Evolutionary conservation across 23 tunicate genomes (phyloP).

Genomic region (Ciona savignyi): DNA sequence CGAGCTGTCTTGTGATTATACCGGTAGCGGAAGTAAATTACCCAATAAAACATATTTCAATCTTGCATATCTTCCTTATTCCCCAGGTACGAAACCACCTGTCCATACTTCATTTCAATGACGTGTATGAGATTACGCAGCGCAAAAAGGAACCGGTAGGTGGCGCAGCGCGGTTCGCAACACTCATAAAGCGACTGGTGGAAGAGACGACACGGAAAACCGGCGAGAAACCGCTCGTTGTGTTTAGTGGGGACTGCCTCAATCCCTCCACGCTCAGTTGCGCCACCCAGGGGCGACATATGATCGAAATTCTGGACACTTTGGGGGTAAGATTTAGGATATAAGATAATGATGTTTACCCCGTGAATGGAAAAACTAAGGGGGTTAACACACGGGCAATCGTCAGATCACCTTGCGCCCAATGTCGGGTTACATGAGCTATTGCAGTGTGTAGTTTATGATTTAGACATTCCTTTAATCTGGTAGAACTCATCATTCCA

Average conservation of each 20-base stretch:
- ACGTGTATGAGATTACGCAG: slow-evolving; percentile 82
- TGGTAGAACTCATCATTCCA: too few species aligned
- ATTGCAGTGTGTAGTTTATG: too few species aligned
- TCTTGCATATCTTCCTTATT: not conserved
- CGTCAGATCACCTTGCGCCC: too few species aligned
- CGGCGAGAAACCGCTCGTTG: slow-evolving; percentile 51
- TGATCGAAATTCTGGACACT: slow-evolving; percentile 75
- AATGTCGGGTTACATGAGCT: too few species aligned
- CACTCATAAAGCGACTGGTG: slow-evolving; percentile 12
- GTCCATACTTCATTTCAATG: slow-evolving; percentile 82
- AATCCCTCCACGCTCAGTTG: slow-evolving; percentile 88
- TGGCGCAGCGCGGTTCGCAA: slow-evolving; percentile 75
- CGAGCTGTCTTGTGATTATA: too few species aligned
- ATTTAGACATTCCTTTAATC: too few species aligned
- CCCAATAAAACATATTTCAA: not conserved
- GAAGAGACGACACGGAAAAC: slow-evolving; percentile 6
- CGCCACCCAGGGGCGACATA: slow-evolving; percentile 84
- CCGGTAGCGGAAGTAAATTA: too few species aligned
- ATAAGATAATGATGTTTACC: too few species aligned
- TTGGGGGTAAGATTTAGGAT: slow-evolving; percentile 66
- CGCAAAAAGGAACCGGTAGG: slow-evolving; percentile 60
- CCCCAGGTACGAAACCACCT: slow-evolving; percentile 25
- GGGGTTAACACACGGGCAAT: too few species aligned
- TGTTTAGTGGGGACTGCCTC: slow-evolving; percentile 85
- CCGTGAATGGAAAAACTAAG: too few species aligned